A percentile compares a stretch with the other conserved stretches of the same genome.
These are phyloP conservation scores for Pheosia tremula DNA, from an alignment of 2,888 invertebrate species.

Conservation along the genomic window DNA sequence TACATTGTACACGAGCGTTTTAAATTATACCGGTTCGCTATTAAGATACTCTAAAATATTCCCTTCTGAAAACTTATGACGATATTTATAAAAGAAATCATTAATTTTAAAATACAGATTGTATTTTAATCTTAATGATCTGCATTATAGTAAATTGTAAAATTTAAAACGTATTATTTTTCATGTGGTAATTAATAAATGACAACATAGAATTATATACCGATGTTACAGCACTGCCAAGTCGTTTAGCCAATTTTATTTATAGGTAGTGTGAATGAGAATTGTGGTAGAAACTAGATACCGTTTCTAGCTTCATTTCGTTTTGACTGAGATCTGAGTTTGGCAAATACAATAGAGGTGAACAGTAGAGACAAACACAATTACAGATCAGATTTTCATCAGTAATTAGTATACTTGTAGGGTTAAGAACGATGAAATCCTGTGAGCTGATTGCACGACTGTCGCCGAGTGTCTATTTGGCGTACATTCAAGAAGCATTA, in stretches of 20 bases:
- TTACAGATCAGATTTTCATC: background rate
- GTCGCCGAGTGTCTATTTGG: conserved; percentile 51
- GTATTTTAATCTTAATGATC: too few relatives aligned
- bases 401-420: conserved; percentile 1
- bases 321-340: conserved; percentile 16
- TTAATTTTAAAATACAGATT: background rate
- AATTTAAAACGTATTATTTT: conserved; percentile 21
- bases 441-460: conserved; percentile 34
- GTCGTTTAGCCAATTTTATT: conserved; percentile 62
- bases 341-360: conserved; percentile 15
- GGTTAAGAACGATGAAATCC: conserved; percentile 19
- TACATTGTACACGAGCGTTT: background rate
- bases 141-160: too few relatives aligned
- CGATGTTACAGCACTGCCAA: conserved; percentile 79
- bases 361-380: background rate
- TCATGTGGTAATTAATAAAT: conserved; percentile 31
- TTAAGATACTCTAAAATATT: background rate
- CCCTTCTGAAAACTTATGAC: background rate
- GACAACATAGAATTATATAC: conserved; percentile 49
- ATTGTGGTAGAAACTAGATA: conserved; percentile 34
- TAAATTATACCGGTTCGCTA: background rate
- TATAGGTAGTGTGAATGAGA: conserved; percentile 54
- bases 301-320: conserved; percentile 25
- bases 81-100: background rate
- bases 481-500: conserved; percentile 51